Evolutionary conservation across 2,113 vertebrate genomes (phyloP).

Genomic region (Paramisgurnus dabryanus): DNA sequence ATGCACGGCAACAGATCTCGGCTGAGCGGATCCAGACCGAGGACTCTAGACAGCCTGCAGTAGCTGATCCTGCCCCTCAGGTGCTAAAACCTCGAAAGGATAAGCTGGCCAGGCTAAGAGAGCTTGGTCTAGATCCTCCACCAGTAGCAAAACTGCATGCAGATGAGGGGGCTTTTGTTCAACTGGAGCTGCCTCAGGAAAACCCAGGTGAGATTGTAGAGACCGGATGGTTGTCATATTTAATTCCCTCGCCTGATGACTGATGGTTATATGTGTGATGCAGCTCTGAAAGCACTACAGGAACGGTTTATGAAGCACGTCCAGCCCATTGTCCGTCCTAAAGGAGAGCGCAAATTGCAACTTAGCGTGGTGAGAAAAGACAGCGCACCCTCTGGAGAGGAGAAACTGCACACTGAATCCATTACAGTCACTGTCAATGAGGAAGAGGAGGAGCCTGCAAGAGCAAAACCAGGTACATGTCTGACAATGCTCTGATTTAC

Average conservation of each 20-base stretch:
- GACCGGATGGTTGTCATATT: neutral
- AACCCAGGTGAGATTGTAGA: slow-evolving; percentile 78
- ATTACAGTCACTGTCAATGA: slow-evolving; percentile 82
- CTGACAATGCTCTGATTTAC: neutral
- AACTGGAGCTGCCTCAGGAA: slow-evolving; percentile 80
- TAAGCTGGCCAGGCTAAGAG: slow-evolving; percentile 81
- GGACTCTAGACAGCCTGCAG: slow-evolving; percentile 36
- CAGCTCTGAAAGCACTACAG: slow-evolving; percentile 90
- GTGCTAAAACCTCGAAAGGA: slow-evolving; percentile 75
- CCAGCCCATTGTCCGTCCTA: slow-evolving; percentile 64
- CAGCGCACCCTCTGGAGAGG: slow-evolving; percentile 76
- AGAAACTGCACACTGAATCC: slow-evolving; percentile 80
- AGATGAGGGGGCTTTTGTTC: slow-evolving; percentile 82
- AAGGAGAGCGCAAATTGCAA: slow-evolving; percentile 73
- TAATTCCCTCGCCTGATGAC: neutral
- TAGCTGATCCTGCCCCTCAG: neutral
- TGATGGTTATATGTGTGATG: neutral
- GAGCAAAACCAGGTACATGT: slow-evolving; percentile 82
- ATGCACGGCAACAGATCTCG: neutral
- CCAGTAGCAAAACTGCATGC: slow-evolving; percentile 82
- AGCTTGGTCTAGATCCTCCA: slow-evolving; percentile 86
- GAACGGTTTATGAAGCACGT: slow-evolving; percentile 88
- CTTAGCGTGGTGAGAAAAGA: slow-evolving; percentile 87
- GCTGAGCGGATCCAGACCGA: slow-evolving; percentile 30
- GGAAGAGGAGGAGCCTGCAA: slow-evolving; percentile 66